Evolutionary conservation across 1,140 invertebrate genomes (phyloP).

Genomic region (Drosophila orosa): DNA sequence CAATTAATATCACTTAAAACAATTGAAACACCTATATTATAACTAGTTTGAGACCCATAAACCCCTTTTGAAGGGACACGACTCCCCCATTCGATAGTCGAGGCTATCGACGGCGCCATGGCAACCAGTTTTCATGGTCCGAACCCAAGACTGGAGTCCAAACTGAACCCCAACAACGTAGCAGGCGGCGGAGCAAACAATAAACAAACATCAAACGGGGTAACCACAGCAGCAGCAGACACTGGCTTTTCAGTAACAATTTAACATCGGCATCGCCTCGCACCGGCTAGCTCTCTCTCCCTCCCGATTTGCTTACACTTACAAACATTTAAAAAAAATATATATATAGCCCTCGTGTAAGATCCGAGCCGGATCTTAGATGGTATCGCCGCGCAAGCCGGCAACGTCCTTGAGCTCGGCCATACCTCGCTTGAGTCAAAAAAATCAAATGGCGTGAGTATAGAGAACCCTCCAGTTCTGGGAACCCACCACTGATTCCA

Average conservation of each 20-base stretch:
- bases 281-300: slow-evolving; percentile 53
- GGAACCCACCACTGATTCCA: background rate
- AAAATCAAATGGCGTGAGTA: slow-evolving; percentile 68
- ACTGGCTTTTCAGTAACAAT: slow-evolving; percentile 65
- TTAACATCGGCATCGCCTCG: slow-evolving; percentile 44
- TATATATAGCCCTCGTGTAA: too few relatives aligned
- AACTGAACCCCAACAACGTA: slow-evolving; percentile 34
- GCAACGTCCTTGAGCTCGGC: slow-evolving; percentile 33
- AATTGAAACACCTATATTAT: background rate
- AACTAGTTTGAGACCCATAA: background rate
- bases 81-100: slow-evolving; percentile 35
- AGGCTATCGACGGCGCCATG: slow-evolving; percentile 24
- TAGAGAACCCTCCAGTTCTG: background rate
- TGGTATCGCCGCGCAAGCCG: slow-evolving; percentile 72
- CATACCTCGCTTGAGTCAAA: slow-evolving; percentile 31
- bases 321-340: too few relatives aligned
- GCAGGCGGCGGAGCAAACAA: slow-evolving; percentile 55
- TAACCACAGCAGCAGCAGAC: slow-evolving; percentile 76
- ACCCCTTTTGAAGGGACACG: background rate
- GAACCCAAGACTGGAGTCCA: background rate
- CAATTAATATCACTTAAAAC: background rate
- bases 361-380: slow-evolving; percentile 43
- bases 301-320: slow-evolving; percentile 24
- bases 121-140: slow-evolving; percentile 19
- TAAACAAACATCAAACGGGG: slow-evolving; percentile 60